A percentile compares a stretch with the other conserved stretches of the same genome.
phyloP scores from a whole-genome alignment of 2,797 vertebrate species.

The Peromyscus attwateri region DNA sequence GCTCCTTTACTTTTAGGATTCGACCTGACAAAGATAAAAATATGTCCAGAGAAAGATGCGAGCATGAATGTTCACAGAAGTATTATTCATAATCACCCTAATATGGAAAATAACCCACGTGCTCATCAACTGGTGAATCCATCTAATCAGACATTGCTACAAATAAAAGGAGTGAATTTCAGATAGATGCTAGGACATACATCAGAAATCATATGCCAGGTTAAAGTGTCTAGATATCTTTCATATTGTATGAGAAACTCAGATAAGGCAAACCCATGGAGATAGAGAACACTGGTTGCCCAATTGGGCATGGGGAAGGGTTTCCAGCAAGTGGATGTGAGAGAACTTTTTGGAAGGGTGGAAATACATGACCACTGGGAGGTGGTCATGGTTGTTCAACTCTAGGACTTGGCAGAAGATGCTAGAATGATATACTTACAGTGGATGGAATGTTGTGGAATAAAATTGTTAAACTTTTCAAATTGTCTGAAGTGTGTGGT shows the following conservation, averaged over 20 bases:
- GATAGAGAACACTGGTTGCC: not conserved
- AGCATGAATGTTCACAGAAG: not conserved
- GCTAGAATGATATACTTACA: not conserved
- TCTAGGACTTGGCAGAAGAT: not conserved
- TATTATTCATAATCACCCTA: not conserved
- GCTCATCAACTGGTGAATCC: not conserved
- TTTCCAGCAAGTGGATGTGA: not conserved
- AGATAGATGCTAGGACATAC: not conserved
- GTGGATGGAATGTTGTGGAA: not conserved
- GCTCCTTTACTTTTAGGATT: not conserved
- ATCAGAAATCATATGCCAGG: not conserved
- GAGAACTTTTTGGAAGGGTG: not conserved
- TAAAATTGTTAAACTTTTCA: not conserved
- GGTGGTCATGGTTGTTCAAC: not conserved
- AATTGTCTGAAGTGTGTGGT: not conserved
- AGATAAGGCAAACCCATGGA: not conserved
- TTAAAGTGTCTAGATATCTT: not conserved
- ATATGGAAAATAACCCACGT: not conserved
- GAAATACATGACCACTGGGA: not conserved
- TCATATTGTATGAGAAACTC: not conserved
- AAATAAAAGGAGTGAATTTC: not conserved
- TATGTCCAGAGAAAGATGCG: not conserved
- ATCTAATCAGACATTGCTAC: no score
- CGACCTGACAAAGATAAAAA: slow-evolving; percentile 26
- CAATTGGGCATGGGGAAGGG: not conserved